Percentiles rank a stretch among this genome's conserved stretches.
Evolutionary conservation across 2,113 vertebrate species (phyloP).

Genomic region (Heloderma charlesbogerti): DNA sequence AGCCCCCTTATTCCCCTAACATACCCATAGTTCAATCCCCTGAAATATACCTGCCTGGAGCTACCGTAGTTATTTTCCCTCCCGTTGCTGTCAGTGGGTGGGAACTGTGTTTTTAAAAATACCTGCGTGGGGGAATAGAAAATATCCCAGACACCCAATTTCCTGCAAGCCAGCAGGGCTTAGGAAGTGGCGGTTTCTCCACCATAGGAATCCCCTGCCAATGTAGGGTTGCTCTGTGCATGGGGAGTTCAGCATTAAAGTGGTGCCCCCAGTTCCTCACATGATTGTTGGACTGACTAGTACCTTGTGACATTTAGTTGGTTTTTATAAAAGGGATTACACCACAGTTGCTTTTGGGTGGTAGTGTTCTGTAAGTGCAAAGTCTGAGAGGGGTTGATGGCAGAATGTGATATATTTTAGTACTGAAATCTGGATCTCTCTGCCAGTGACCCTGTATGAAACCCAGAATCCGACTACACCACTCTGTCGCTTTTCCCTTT

Average conservation of each 20-base stretch:
- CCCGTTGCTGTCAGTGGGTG: not conserved
- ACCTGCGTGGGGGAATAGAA: not conserved
- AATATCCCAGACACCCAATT: not conserved
- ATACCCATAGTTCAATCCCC: not conserved
- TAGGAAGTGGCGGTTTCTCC: not conserved
- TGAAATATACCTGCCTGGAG: not conserved
- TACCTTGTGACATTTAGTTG: not conserved
- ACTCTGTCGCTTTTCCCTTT: not conserved
- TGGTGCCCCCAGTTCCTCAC: not conserved
- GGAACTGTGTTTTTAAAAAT: not conserved
- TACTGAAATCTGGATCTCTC: not conserved
- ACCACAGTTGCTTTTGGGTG: not conserved
- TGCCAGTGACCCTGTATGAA: not conserved
- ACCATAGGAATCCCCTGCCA: not conserved
- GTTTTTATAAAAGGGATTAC: not conserved
- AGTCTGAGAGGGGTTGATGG: not conserved
- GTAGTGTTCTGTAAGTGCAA: not conserved
- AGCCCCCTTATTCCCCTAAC: not conserved
- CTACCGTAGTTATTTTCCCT: not conserved
- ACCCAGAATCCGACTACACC: not conserved
- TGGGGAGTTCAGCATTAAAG: not conserved
- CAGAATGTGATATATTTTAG: not conserved
- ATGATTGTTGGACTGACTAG: not conserved
- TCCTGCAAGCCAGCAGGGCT: not conserved
- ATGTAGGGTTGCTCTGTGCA: not conserved